Percentiles rank a stretch among this genome's conserved stretches.
These are phyloP conservation scores for Nomada hirtipes DNA, from an alignment of 2,888 invertebrate species.

Conservation along the genomic window DNA sequence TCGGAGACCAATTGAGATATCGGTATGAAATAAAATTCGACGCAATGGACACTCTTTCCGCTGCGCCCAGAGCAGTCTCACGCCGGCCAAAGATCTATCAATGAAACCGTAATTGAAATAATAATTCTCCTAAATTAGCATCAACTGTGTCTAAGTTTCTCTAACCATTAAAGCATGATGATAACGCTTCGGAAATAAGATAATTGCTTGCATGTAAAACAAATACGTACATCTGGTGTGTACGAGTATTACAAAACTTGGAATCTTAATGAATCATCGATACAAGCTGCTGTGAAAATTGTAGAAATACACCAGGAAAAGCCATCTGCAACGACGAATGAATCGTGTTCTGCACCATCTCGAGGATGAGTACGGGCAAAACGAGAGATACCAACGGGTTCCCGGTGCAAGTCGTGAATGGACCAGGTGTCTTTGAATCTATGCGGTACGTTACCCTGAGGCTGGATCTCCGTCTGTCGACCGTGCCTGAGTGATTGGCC, in stretches of 20 bases:
- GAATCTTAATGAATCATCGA: too few species aligned
- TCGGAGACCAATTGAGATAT: background rate
- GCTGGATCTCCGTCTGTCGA: slow-evolving; percentile 84
- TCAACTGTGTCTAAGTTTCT: too few species aligned
- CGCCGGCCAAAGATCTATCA: too few species aligned
- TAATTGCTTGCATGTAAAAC: too few species aligned
- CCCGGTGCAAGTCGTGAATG: slow-evolving; percentile 53
- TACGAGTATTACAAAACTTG: too few species aligned
- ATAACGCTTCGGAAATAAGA: too few species aligned
- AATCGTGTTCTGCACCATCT: slow-evolving; percentile 28
- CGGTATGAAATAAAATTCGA: background rate
- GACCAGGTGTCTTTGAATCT: slow-evolving; percentile 63
- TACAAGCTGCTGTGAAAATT: too few species aligned
- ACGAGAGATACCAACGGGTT: slow-evolving; percentile 51
- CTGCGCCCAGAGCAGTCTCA: too few species aligned
- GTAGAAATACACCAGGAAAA: background rate
- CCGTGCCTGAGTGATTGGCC: slow-evolving; percentile 79
- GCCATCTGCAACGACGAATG: slow-evolving; percentile 18
- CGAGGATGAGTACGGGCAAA: slow-evolving; percentile 29
- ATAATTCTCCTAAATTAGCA: too few species aligned
- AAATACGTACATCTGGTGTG: too few species aligned
- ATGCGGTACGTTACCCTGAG: slow-evolving; percentile 84
- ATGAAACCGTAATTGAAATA: too few species aligned
- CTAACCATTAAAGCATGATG: too few species aligned
- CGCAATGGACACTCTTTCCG: background rate